Percentiles rank a stretch among this genome's conserved stretches.
Conservation (phyloP, 2,113 vertebrate species). For the Trachemys scripta region DNA sequence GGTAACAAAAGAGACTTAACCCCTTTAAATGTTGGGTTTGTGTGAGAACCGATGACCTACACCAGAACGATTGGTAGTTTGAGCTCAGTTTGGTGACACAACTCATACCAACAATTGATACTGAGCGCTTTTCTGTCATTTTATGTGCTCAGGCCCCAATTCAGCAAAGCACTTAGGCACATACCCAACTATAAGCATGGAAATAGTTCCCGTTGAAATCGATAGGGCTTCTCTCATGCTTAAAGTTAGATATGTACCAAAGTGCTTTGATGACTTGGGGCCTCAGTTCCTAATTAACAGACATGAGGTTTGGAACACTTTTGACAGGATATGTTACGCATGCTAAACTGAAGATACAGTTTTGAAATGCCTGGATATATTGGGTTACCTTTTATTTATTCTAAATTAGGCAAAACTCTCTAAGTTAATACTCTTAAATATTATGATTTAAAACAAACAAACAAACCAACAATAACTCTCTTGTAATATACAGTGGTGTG, state of each 20-base stretch:
- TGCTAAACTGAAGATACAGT: not conserved
- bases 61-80: not conserved
- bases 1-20: not conserved
- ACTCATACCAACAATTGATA: not conserved
- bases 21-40: not conserved
- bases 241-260: not conserved
- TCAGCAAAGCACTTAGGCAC: not conserved
- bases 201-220: not conserved
- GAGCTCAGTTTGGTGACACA: not conserved
- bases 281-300: not conserved
- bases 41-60: not conserved
- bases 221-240: not conserved
- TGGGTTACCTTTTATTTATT: not conserved
- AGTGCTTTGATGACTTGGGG: not conserved
- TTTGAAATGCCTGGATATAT: conserved; percentile 5
- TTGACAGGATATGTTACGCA: conserved; percentile 33
- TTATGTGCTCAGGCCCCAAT: rapidly evolving
- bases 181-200: not conserved
- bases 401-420: conserved; percentile 10
- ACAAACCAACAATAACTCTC: not conserved
- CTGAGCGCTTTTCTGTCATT: not conserved
- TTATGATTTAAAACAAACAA: not conserved
- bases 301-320: not conserved
- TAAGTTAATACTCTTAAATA: not conserved
- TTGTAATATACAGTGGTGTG: conserved; percentile 54